A percentile compares a stretch with the other conserved stretches of the same genome.
phyloP scores from a whole-genome alignment of 2,113 vertebrate species.

The Notiomystis cincta region DNA sequence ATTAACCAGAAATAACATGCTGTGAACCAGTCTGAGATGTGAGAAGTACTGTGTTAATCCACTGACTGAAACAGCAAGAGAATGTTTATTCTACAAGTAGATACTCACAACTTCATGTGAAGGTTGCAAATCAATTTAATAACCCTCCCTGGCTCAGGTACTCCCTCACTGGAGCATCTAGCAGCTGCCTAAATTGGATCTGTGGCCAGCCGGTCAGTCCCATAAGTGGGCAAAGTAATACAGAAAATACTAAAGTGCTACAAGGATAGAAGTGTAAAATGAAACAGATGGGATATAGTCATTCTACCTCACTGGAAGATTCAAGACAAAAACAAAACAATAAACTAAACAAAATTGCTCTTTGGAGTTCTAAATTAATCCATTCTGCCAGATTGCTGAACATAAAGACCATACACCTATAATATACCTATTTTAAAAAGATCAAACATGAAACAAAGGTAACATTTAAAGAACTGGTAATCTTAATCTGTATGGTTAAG shows the following conservation, averaged over 20 bases:
- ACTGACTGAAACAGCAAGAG: background rate
- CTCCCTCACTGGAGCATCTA: background rate
- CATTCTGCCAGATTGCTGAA: background rate
- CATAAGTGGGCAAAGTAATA: background rate
- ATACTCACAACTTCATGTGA: background rate
- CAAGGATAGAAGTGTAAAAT: background rate
- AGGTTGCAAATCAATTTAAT: background rate
- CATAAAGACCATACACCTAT: background rate
- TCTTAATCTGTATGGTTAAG: background rate
- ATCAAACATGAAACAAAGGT: accelerated
- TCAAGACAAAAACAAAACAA: background rate
- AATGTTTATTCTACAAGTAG: background rate
- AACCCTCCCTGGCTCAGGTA: background rate
- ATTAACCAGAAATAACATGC: background rate
- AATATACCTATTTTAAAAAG: background rate
- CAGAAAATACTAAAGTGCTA: background rate
- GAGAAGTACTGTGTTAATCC: background rate
- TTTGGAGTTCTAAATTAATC: background rate
- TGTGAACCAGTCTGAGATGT: background rate
- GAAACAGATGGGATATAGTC: background rate
- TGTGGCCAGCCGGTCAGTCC: background rate
- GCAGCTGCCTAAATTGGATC: background rate
- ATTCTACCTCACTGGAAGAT: background rate
- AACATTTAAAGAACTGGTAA: background rate
- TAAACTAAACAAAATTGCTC: background rate